Conservation (phyloP, 2,888 invertebrate genomes). For the Pterobdella sp. region DNA sequence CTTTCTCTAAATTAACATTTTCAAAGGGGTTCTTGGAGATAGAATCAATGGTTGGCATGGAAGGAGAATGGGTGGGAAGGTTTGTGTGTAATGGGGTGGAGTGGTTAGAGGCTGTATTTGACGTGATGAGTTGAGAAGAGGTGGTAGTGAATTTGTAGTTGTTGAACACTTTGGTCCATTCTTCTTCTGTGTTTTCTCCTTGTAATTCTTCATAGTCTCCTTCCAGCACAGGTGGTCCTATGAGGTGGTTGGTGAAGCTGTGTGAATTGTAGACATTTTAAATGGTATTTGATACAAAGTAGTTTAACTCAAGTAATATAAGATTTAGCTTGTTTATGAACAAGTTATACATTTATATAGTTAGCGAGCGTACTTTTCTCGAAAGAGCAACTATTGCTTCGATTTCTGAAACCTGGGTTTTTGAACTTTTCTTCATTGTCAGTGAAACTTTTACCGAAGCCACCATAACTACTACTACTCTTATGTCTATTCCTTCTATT, state of each 20-base stretch:
- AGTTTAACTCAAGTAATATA: too few relatives aligned
- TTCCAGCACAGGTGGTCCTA: not conserved
- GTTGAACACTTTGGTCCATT: not conserved
- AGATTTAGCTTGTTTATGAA: too few relatives aligned
- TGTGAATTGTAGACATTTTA: too few relatives aligned
- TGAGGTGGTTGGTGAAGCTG: too few relatives aligned
- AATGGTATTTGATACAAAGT: too few relatives aligned
- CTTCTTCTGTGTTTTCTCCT: not conserved
- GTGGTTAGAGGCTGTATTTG: not conserved
- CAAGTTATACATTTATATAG: not conserved
- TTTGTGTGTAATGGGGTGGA: not conserved
- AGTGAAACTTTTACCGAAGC: not conserved
- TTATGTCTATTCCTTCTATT: not conserved
- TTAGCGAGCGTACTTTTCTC: not conserved
- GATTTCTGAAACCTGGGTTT: not conserved
- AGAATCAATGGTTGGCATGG: not conserved
- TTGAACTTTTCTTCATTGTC: not conserved
- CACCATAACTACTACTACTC: slow-evolving; percentile 4
- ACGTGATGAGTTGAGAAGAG: not conserved
- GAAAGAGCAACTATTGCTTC: not conserved
- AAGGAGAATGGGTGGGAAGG: not conserved
- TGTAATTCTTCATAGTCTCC: slow-evolving; percentile 3
- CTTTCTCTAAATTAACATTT: not conserved
- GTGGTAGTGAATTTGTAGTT: not conserved
- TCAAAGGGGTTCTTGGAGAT: not conserved